Evolutionary conservation across 2,797 vertebrate species (phyloP), one percentile per base, ranked within the genome.

Genomic region (Tympanoctomys barrerae): DNA sequence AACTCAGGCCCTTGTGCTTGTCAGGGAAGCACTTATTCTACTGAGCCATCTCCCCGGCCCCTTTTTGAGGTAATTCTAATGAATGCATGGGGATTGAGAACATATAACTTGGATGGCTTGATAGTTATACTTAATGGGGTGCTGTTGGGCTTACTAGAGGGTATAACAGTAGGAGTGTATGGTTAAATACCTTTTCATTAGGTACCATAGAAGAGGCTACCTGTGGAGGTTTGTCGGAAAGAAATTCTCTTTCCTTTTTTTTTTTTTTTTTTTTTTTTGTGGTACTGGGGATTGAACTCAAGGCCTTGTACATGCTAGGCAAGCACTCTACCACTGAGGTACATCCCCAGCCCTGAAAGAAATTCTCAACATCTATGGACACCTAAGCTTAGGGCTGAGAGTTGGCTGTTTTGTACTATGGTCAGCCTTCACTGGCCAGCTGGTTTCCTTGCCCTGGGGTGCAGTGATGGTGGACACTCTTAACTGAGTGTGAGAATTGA

Each of bases 341-440:
- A 57, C 54, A 57, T 57, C 16, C 52, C 54, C 54, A 57, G 19
- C 16, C 0, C 54, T 81, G 68, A 91, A 90, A 71, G 82, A 77
- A 90, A 88, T 83, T 89, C 42, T 87, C 62, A 87, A 82, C 13
- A 18, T 81, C 11, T 33, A 14, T 33, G 87, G 83, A 87, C 85
- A 95, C 42, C 46, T 66, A 39, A 86, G 70, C 94, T 79, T 82
- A 19, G 57, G 73, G 52, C 73, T 88, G 78, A 77, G 64, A 68
- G 61, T 75, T 78, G 86, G 83, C 57, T 89, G 9, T 94, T 96
- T 96, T 94, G 81, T 62, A 54, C 33, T n/a, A 68, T 79, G 89
- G 80, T 92, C 87, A 33, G 85, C 59, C 80, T 86, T 92, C 77
- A 46, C 78, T 87, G 79, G 86, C 75, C 87, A 62, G 7, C 73